These are phyloP conservation scores for Teleopsis dalmanni DNA, from an alignment of 1,140 invertebrate species.

Conservation along the genomic window DNA sequence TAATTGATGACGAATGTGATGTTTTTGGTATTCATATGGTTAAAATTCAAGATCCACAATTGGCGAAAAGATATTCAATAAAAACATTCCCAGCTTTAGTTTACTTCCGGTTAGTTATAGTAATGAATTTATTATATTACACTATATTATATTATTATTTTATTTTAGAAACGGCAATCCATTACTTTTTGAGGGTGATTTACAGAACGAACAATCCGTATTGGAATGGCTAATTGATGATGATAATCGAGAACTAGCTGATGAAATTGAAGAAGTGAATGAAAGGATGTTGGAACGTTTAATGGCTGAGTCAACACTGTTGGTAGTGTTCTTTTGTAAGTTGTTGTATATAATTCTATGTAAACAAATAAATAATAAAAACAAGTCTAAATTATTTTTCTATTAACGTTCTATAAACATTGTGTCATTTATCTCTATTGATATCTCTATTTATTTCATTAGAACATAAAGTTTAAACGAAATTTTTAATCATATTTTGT, in stretches of 20 bases:
- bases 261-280: constrained; percentile 91
- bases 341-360: constrained; percentile 21
- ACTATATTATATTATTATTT: background rate
- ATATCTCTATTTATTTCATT: too few species aligned
- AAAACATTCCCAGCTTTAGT: constrained; percentile 90
- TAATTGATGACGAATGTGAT: constrained; percentile 88
- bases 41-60: constrained; percentile 83
- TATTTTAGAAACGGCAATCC: constrained; percentile 74
- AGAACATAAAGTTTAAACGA: too few species aligned
- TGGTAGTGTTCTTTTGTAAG: constrained; percentile 91
- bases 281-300: constrained; percentile 82
- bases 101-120: constrained; percentile 58
- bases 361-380: background rate
- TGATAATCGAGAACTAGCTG: constrained; percentile 85
- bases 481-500: background rate
- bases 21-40: constrained; percentile 91
- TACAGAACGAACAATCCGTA: constrained; percentile 84
- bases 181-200: constrained; percentile 83
- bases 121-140: background rate
- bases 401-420: too few species aligned
- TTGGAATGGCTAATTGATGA: constrained; percentile 91
- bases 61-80: constrained; percentile 88
- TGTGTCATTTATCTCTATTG: too few species aligned
- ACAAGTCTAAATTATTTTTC: background rate
- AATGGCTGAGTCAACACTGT: constrained; percentile 76